Percentiles rank a stretch among this genome's conserved stretches.
These are phyloP conservation scores for Drosophila paramelanica DNA, from an alignment of 2,888 invertebrate species.

Conservation along the genomic window DNA sequence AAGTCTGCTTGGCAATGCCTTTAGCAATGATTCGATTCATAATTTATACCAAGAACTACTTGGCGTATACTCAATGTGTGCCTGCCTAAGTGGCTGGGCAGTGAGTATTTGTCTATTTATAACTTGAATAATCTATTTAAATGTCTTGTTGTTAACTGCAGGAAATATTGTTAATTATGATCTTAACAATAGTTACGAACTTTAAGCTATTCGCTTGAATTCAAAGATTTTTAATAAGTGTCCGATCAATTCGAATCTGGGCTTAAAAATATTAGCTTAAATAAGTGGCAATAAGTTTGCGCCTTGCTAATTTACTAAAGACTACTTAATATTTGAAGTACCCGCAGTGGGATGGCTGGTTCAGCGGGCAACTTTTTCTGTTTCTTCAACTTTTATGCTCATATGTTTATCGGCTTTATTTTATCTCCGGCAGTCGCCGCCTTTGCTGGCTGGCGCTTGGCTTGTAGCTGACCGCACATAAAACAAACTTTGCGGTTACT, in stretches of 20 bases:
- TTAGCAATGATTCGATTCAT: slow-evolving; percentile 45
- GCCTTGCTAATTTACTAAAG: slow-evolving; percentile 41
- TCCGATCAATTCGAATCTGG: background rate
- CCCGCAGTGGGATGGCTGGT: background rate
- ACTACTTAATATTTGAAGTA: slow-evolving; percentile 31
- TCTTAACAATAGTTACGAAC: too few relatives aligned
- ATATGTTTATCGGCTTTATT: slow-evolving; percentile 52
- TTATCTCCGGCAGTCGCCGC: slow-evolving; percentile 27
- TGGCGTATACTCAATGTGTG: slow-evolving; percentile 42
- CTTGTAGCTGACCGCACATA: slow-evolving; percentile 65
- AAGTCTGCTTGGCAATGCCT: slow-evolving; percentile 46
- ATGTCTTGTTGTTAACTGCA: background rate
- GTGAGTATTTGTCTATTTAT: slow-evolving; percentile 3
- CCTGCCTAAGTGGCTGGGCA: slow-evolving; percentile 25
- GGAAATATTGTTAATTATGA: too few relatives aligned
- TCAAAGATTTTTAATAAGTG: background rate
- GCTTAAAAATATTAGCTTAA: background rate
- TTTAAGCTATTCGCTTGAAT: background rate
- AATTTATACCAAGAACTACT: slow-evolving; percentile 41
- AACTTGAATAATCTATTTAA: background rate
- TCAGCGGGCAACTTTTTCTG: slow-evolving; percentile 30
- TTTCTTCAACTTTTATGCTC: slow-evolving; percentile 46
- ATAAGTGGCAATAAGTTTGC: slow-evolving; percentile 11
- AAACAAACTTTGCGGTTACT: slow-evolving; percentile 77
- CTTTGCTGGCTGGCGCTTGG: slow-evolving; percentile 23